Evolutionary conservation across 2,797 vertebrate species (phyloP), one percentile per base, ranked within the genome.

Genomic region (Chiroxiphia lanceolata): DNA sequence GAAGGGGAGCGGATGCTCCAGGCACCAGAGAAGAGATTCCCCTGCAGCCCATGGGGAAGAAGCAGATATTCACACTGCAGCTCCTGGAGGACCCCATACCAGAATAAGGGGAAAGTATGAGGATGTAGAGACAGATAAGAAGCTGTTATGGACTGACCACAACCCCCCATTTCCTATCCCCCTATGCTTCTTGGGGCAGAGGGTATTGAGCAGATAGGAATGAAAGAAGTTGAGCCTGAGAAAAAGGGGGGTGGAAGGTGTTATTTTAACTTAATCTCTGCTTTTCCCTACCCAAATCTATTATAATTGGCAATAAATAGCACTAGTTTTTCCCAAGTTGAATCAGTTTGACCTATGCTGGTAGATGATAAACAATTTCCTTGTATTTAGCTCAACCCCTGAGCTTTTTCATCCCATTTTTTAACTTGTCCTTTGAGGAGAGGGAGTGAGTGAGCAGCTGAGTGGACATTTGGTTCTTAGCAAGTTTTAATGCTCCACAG

Each of bases 161-260:
- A 67, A 6, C 7, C 5, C 9, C 7, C 17, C 23, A 27, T 67
- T 61, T n/a, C 50, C 9, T 20, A n/a, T 15, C 9, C 7, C 6
- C 11, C 33, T 67, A 0, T 33, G 20, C 18, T 1, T 1, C 42
- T 61, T 0, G 3, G 6, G 4, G 13, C 15, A 26, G 29, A 6
- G 19, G 3, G 1, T 0, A 1, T 22, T 50, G 33, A 34, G 34
- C 19, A 68, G 19, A 48, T 44, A 47, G 33, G 45, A 54, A 6
- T 51, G 29, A 54, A 69, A 12, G 4, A 81, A 63, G 40, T 12
- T 61, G 4, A 71, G 16, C 17, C 22, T 84, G 53, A 22, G 53
- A 79, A 69, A 83, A 83, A 75, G 2, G 10, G 3, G 6, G 38
- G 21, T 10, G 6, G 33, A 42, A 83, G 8, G 15, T 44, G 6